phyloP scores from a whole-genome alignment of 2,113 vertebrate species.

The Tupaia chinensis region DNA sequence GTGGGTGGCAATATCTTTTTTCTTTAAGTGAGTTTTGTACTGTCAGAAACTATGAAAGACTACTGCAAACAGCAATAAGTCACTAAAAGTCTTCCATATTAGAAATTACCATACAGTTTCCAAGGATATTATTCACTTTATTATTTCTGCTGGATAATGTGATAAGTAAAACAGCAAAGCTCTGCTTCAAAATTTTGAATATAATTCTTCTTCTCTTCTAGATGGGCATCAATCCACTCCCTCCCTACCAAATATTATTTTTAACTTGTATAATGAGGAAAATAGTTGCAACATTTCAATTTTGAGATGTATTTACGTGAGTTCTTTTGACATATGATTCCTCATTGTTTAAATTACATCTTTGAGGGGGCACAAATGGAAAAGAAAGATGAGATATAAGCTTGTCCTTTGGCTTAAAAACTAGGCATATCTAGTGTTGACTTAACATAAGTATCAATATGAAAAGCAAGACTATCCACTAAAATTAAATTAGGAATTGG shows the following conservation, averaged over 20 bases:
- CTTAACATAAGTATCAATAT: neutral
- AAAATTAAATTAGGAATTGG: neutral
- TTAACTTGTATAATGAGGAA: neutral
- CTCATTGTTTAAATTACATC: neutral
- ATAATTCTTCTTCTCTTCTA: slow-evolving; percentile 20
- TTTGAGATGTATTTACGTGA: neutral
- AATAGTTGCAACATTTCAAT: neutral
- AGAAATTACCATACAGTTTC: slow-evolving; percentile 34
- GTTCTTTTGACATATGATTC: neutral
- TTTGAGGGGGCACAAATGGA: neutral
- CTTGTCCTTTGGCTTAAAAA: neutral
- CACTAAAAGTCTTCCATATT: slow-evolving; percentile 26
- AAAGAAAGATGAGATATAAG: neutral
- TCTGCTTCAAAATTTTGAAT: neutral
- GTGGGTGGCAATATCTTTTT: slow-evolving; percentile 67
- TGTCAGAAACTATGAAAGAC: slow-evolving; percentile 66
- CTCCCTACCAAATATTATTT: neutral
- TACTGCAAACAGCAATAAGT: slow-evolving; percentile 53
- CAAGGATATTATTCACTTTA: slow-evolving; percentile 27
- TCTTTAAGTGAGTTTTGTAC: slow-evolving; percentile 43
- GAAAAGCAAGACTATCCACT: neutral
- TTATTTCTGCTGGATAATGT: neutral
- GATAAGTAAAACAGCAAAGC: slow-evolving; percentile 35
- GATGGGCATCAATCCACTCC: neutral
- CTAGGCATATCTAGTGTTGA: neutral